phyloP scores from a whole-genome alignment of 2,113 vertebrate genomes.

The Perca flavescens region DNA sequence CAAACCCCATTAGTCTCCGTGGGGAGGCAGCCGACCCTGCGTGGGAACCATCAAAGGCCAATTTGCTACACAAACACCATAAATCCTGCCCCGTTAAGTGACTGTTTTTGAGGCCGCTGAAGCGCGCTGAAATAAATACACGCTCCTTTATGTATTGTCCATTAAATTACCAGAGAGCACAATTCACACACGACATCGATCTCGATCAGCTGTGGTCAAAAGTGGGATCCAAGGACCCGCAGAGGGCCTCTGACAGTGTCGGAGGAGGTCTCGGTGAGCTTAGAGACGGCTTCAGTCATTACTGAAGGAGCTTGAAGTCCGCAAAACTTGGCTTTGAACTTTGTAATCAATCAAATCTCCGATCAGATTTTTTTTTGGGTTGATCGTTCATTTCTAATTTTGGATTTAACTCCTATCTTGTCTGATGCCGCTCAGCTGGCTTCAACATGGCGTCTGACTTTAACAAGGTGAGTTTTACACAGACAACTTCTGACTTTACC shows the following conservation, averaged over 20 bases:
- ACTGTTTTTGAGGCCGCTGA: conserved; percentile 69
- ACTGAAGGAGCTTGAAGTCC: neutral
- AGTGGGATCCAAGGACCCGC: conserved; percentile 35
- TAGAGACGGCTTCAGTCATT: neutral
- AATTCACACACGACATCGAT: conserved; percentile 53
- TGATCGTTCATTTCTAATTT: neutral
- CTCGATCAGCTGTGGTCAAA: conserved; percentile 42
- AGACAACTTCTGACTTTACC: too few species aligned
- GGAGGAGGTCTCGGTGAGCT: conserved; percentile 10
- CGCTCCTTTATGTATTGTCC: conserved; percentile 47
- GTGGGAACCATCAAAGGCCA: conserved; percentile 76
- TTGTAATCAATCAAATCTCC: neutral
- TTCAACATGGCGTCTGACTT: too few species aligned
- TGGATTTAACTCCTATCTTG: neutral
- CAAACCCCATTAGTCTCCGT: conserved; percentile 63
- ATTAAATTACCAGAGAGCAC: conserved; percentile 56
- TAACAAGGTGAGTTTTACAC: too few species aligned
- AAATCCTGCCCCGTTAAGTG: conserved; percentile 70
- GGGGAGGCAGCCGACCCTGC: conserved; percentile 48
- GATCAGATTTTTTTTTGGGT: neutral
- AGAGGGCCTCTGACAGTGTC: neutral
- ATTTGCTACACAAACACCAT: conserved; percentile 75
- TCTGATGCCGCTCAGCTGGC: neutral
- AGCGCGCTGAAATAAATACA: conserved; percentile 41
- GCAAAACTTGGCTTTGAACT: neutral